Evolutionary conservation across 2,113 vertebrate genomes (phyloP).

Genomic region (Apteryx owenii): DNA sequence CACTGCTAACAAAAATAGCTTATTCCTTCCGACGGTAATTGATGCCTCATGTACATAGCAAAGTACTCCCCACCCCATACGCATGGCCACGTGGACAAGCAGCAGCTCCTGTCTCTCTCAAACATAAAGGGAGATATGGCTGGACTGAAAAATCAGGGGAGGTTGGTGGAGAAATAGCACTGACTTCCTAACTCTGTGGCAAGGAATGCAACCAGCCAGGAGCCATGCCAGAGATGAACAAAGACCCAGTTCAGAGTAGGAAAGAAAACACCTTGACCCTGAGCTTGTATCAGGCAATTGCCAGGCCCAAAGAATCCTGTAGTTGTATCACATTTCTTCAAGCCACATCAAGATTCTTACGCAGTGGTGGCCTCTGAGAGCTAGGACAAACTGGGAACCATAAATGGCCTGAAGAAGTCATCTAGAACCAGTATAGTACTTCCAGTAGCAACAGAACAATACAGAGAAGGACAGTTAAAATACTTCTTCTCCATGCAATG

Average conservation of each 20-base stretch:
- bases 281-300: neutral
- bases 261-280: neutral
- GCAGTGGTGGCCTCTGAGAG: neutral
- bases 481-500: neutral
- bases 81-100: neutral
- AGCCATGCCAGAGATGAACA: neutral
- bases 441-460: neutral
- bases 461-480: neutral
- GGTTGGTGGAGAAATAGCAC: neutral
- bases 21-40: neutral
- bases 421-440: neutral
- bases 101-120: neutral
- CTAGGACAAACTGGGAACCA: neutral
- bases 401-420: neutral
- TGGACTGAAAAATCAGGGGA: neutral
- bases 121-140: neutral
- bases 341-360: neutral
- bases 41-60: neutral
- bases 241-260: neutral
- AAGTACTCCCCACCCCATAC: neutral
- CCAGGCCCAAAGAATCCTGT: neutral
- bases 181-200: fast-evolving
- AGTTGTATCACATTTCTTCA: neutral
- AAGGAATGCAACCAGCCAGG: neutral
- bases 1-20: neutral